Percentiles rank a stretch among this genome's conserved stretches.
Evolutionary conservation across 2,888 invertebrate species (phyloP).

Genomic region (Saturnia japonica): DNA sequence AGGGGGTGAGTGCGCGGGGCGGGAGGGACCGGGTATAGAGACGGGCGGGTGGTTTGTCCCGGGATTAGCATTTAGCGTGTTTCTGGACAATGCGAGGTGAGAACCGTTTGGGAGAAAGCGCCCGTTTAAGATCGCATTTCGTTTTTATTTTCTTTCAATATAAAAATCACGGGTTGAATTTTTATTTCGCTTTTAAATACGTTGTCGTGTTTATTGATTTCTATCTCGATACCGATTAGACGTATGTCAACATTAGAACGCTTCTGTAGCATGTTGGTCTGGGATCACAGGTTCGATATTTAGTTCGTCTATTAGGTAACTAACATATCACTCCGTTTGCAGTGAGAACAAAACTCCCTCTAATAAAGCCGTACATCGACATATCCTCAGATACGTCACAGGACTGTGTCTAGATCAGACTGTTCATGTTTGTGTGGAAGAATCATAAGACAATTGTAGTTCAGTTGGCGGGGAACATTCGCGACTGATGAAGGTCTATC

Average conservation of each 20-base stretch:
- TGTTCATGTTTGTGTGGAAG: neutral
- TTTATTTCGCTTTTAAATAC: neutral
- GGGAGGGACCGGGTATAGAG: neutral
- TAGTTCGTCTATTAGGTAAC: neutral
- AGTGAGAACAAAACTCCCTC: neutral
- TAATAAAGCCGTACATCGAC: neutral
- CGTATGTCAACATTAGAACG: neutral
- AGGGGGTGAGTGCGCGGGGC: neutral
- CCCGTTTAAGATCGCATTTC: constrained; percentile 25
- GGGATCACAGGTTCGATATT: neutral
- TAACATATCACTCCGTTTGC: neutral
- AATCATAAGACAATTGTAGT: neutral
- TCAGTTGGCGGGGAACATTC: no score
- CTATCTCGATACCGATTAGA: neutral
- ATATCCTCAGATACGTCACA: neutral
- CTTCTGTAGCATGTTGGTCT: neutral
- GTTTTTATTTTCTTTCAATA: constrained; percentile 13
- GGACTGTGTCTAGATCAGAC: no score
- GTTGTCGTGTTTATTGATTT: neutral
- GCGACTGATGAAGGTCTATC: no score
- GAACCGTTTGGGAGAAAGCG: constrained; percentile 10
- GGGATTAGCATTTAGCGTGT: constrained; percentile 49
- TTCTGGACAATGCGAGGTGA: constrained; percentile 48
- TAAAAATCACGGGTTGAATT: neutral
- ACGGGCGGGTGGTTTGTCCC: neutral